Evolutionary conservation across 1,140 invertebrate genomes (phyloP), one percentile per base, ranked within the genome.

Genomic region (Drosophila bifasciata): DNA sequence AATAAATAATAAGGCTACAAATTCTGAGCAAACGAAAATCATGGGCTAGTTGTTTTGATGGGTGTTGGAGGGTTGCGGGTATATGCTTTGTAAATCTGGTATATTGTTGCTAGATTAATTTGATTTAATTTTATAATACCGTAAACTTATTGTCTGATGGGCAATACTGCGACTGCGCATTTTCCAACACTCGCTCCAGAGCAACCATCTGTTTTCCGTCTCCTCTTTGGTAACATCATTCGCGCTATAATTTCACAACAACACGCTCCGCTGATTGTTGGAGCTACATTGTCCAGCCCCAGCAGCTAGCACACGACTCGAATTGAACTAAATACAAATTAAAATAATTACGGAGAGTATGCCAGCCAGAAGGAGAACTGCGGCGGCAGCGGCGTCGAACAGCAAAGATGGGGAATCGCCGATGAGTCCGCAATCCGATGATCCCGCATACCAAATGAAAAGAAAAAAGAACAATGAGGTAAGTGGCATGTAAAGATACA

Each of bases 401-500:
- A 89, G 83, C 25, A 51, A 32, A 61, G 55, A 51, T 19, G 39
- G 43, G 41, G 70, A 51, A 28, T 44, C 58, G 7, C 60, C 76
- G 21, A 48, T 57, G 16, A 83, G 75, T 83, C 63, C 70, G 23
- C 71, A 68, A 21, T 3, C 48, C 6, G 79, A 85, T 11, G 85
- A 89, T 71, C 75, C 79, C 48, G 72, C 70, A 48, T 91, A 91
- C 66, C 70, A 81, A 74, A 46, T 78, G 64, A 91, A 91, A 75
- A 80, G 89, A 79, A 63, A 91, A 46, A 88, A 90, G 66, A 91
- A 91, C 68, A 91, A 91, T 73, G 85, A 91, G 77, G 89, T 91
- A 69, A 79, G 51, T 66, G 15, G 32, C 17, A 17, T 68, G 62
- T 51, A 62, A 76, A 61, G 44, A 79, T 39, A 52, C 28, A 15